Conservation (phyloP, 23 tunicate genomes). For the Trididemnum clinides region DNA sequence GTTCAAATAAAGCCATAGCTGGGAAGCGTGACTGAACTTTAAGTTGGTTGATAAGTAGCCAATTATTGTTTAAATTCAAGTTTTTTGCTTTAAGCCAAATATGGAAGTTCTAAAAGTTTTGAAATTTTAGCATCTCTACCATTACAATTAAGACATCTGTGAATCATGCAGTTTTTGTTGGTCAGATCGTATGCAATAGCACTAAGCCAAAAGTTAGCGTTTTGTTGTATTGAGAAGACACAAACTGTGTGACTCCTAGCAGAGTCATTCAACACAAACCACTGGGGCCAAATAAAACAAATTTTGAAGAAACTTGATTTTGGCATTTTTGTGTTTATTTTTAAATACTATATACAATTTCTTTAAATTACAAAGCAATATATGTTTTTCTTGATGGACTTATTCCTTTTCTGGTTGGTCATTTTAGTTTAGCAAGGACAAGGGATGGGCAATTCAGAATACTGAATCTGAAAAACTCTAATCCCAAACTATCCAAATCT, state of each 20-base stretch:
- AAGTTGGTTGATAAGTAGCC: neutral
- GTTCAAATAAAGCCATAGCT: neutral
- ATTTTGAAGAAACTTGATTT: neutral
- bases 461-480: no score
- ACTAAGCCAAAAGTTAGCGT: neutral
- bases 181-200: neutral
- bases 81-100: neutral
- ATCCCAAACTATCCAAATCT: no score
- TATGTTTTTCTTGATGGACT: neutral
- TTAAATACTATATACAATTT: neutral
- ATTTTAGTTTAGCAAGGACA: neutral
- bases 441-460: no score
- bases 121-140: neutral
- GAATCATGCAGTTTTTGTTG: neutral
- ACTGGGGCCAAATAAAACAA: neutral
- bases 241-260: constrained; percentile 1
- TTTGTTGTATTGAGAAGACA: neutral
- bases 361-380: neutral
- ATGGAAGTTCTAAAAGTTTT: neutral
- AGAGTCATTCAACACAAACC: neutral
- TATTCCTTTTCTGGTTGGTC: neutral
- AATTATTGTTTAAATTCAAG: neutral
- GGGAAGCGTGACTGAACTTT: neutral
- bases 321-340: neutral
- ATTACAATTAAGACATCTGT: neutral